Evolutionary conservation across 1,140 invertebrate genomes (phyloP), one percentile per base, ranked within the genome.

Genomic region (Drosophila navojoa): DNA sequence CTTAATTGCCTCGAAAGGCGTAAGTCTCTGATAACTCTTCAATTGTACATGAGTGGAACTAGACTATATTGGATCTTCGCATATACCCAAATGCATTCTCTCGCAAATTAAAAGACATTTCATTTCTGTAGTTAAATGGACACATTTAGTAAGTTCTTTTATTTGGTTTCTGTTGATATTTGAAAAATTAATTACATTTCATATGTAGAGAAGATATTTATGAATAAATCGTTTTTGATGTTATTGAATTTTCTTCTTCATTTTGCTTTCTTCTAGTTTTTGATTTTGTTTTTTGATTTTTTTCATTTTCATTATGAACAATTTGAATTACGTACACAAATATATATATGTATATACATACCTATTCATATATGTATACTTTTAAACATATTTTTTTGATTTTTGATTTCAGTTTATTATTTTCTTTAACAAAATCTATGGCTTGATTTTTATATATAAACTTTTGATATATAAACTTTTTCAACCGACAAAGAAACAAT

Each of bases 291-390:
- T 29, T 59, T 38, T 68, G 25, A 11, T 42, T 5, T 29, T 6
- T 6, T 1, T 22, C n/a, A 58, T 59, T 62, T 49, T 49, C 52
- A 47, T 67, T 76, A 76, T 62, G 79, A 82, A 79, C 82, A 87
- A 69, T 84, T 38, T 54, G 76, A 87, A 89, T 82, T 82, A 87
- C 82, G 79, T 89, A 82, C 76, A 87, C 82, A 81, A 87, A 81
- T 87, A 87, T 70, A 62, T 73, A 50, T 71, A 61, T 42, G 6
- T 45, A 16, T 45, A 45, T 38, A 45, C 5, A 45, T 45, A 2
- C 3, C 5, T 3, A 16, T 5, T 16, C 3, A 44, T 16, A 44
- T 44, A 16, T 44, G 16, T 52, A 16, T 44, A 44, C 42, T 38
- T 38, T 38, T 1, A 38, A 13, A 38, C 11, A 11, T 38, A 9